Evolutionary conservation across 2,888 invertebrate species (phyloP), one percentile per base, ranked within the genome.

Genomic region (Cephus pulcher): DNA sequence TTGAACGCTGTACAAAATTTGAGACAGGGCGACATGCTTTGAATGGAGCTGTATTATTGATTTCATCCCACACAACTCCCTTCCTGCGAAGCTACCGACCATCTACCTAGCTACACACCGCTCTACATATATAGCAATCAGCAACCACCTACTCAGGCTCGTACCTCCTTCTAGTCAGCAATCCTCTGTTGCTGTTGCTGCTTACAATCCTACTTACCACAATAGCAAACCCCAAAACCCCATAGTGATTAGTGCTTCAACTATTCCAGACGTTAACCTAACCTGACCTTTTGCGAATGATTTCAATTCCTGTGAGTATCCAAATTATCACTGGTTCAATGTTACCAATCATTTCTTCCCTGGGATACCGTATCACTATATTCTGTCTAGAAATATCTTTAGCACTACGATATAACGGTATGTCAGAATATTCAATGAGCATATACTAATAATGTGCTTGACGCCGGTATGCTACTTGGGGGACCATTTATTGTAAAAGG

Each of bases 21-120:
- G 56, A 56, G 56, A 56, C 56, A 56, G 56, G 23, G 23, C 56
- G 56, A 56, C 56, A 78, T 82, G 86, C 85, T 86, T 85, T 87
- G 86, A 88, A 88, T 87, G 86, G 84, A 85, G 84, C 85, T 88
- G 86, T 89, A 85, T 89, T 89, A 89, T 89, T 89, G 89, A 89
- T 89, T 88, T 88, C 87, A 85, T 85, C 85, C 84, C 85, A 81
- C 85, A 81, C 81, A 83, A 78, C 76, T 78, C 78, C 73, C 71
- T 71, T 71, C 12, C 71, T 56, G 56, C 56, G 56, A 56, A 56
- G 56, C 56, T 56, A 56, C 56, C 56, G 15, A 56, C 56, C 56
- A 23, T 32, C 34, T 71, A 33, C 71, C 71, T 34, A 32, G 33
- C 33, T 71, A 33, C 71, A 32, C 12, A 71, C 71, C 71, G 32